A percentile compares a stretch with the other conserved stretches of the same genome.
These are phyloP conservation scores for Otolemur crassicaudatus DNA, from an alignment of 2,797 vertebrate species.

Conservation along the genomic window DNA sequence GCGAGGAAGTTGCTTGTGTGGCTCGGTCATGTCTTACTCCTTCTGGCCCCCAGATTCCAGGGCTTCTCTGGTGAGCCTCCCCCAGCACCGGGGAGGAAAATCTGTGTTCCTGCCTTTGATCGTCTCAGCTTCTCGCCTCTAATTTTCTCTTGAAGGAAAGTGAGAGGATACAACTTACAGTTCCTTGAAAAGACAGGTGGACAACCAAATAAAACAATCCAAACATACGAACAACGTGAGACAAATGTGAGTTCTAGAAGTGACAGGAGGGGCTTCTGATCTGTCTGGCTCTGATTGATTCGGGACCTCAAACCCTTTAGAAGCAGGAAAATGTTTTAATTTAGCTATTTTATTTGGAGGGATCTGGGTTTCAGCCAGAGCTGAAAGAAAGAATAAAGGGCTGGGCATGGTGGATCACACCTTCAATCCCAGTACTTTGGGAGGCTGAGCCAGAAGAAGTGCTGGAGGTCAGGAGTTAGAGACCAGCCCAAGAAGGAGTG, in stretches of 20 bases:
- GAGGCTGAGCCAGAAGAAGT: neutral
- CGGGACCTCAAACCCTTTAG: neutral
- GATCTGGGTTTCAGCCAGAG: neutral
- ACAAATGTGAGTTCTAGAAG: neutral
- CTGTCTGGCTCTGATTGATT: neutral
- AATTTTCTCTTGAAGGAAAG: neutral
- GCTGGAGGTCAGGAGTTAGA: neutral
- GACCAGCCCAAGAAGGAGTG: neutral
- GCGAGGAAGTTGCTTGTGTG: neutral
- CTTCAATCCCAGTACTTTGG: too few relatives aligned
- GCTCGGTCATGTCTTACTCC: neutral
- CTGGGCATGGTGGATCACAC: too few relatives aligned
- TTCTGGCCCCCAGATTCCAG: neutral
- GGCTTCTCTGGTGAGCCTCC: neutral
- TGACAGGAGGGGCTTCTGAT: rapidly evolving
- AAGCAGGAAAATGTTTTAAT: neutral
- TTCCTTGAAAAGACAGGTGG: neutral
- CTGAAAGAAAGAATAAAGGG: neutral
- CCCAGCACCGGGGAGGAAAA: rapidly evolving
- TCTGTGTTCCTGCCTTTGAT: too few relatives aligned
- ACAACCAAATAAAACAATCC: neutral
- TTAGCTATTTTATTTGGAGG: neutral
- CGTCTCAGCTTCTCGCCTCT: neutral
- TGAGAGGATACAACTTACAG: neutral
- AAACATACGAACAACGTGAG: rapidly evolving